Base-by-base conservation (phyloP, 2,113 vertebrate species). In the Mesoclemmys tuberculata region DNA sequence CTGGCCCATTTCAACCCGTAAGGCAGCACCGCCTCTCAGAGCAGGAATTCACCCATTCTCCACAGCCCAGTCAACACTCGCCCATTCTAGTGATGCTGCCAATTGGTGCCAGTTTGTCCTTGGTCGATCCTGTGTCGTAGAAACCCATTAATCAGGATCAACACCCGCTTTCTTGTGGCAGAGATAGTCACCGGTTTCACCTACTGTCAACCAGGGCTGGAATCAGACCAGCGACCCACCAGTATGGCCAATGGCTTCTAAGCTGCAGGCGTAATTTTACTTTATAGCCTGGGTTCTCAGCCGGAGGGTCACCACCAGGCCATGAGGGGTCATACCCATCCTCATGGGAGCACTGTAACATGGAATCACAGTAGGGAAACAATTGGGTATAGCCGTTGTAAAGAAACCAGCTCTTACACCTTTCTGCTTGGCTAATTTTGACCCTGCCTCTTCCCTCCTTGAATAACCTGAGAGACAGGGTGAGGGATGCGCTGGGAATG, bases 161-260 rank as follows among this genome's bases (percentile, higher is more conserved):
- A 77, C 14, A 26, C 7, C 16, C 13, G 2, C 41, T 38, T 21
- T 8, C 16, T 14, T 46, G 38, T 9, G 10, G 26, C 38, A 16
- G 5, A 44, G 16, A 12, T 5, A 14, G 8, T 27, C 11, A 14
- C 13, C 51, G 6, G 38, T 44, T 41, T 44, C 41, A 24, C 38
- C 24, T 21, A 4, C 0, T 1, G 19, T 58, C 82, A 13, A 3
- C 38, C 7, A 0, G 1, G 46, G 21, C 27, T 41, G 0, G 1
- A 82, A 56, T 5, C 7, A 46, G 41, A 4, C 5, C 35, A 2
- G 5, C 71, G 3, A 41, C 24, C 74, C n/a, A 5, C 24, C 38
- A 46, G 12, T 3, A 12, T 46, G 12, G 6, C 56, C 14, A 5
- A 0, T 54, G 46, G 35, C 4, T 46, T 91, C 1, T 26, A 0